Conservation (phyloP, 2,797 vertebrate species). For the Adrianichthys oophorus region DNA sequence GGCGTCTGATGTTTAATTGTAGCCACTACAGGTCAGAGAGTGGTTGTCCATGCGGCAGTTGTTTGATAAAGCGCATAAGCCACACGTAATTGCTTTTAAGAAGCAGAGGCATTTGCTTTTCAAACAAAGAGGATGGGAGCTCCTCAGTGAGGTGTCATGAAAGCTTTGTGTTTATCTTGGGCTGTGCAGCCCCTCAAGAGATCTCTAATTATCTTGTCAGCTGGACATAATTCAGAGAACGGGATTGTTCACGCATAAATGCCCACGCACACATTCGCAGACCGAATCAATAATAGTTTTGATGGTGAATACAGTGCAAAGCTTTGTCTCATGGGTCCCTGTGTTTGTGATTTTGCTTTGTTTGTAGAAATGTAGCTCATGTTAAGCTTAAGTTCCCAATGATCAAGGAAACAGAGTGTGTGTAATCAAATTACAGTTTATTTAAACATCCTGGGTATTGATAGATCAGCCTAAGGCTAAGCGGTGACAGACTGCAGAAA, state of each 20-base stretch:
- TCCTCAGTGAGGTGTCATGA: constrained; percentile 24
- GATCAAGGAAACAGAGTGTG: constrained; percentile 4
- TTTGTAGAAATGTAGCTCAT: constrained; percentile 8
- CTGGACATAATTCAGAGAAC: constrained; percentile 55
- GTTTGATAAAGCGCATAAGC: constrained; percentile 25
- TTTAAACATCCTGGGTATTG: constrained; percentile 9
- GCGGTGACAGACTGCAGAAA: too few relatives aligned
- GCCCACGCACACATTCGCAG: constrained; percentile 15
- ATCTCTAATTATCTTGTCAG: constrained; percentile 65
- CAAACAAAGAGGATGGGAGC: constrained; percentile 18
- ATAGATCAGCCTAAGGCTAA: constrained; percentile 7
- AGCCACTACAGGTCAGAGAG: constrained; percentile 1
- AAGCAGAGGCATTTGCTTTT: constrained; percentile 24
- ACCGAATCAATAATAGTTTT: constrained; percentile 43
- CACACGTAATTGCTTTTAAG: constrained; percentile 19
- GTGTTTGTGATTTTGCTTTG: not conserved
- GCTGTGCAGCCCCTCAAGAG: constrained; percentile 42
- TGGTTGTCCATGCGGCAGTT: constrained; percentile 13
- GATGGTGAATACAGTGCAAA: constrained; percentile 17
- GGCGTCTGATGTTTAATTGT: too few relatives aligned
- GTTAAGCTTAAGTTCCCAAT: constrained; percentile 8
- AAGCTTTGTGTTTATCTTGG: constrained; percentile 48
- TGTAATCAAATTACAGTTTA: not conserved
- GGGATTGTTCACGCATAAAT: constrained; percentile 20
- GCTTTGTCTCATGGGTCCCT: not conserved